These are phyloP conservation scores for Oxyteleia sp. DNA, from an alignment of 2,888 invertebrate genomes.

Conservation along the genomic window DNA sequence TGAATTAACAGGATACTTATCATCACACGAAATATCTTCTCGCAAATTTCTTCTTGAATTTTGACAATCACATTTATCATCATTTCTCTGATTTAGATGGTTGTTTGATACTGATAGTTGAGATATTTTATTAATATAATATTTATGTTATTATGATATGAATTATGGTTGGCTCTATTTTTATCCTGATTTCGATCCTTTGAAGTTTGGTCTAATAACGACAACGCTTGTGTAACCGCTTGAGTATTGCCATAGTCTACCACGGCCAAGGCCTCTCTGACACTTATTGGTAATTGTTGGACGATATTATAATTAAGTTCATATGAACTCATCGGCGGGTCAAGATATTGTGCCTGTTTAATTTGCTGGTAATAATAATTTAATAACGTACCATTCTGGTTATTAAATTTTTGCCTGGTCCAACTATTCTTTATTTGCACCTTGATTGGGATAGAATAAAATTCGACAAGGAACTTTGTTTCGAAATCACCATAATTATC, in stretches of 20 bases:
- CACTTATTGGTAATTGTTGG: slow-evolving; percentile 6
- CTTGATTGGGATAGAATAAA: slow-evolving; percentile 36
- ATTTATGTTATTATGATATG: no score
- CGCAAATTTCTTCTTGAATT: no score
- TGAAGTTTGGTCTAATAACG: no score
- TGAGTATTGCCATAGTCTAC: slow-evolving; percentile 6
- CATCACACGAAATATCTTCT: no score
- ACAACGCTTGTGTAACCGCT: no score
- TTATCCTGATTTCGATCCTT: no score
- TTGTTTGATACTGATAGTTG: no score
- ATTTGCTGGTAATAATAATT: slow-evolving; percentile 21
- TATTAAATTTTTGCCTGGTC: background rate
- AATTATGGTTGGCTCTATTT: no score
- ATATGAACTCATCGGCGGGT: background rate
- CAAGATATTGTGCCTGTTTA: slow-evolving; percentile 20
- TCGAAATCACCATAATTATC: slow-evolving; percentile 26
- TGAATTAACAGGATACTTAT: no score
- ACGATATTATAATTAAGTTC: slow-evolving; percentile 27
- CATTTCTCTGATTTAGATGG: no score
- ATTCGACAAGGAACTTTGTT: slow-evolving; percentile 29
- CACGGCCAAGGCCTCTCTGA: background rate
- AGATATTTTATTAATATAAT: no score
- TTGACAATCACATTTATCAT: no score
- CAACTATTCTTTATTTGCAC: slow-evolving; percentile 34
- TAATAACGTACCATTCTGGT: background rate